phyloP scores from a whole-genome alignment of 2,113 vertebrate species.

The Ascaphus truei region DNA sequence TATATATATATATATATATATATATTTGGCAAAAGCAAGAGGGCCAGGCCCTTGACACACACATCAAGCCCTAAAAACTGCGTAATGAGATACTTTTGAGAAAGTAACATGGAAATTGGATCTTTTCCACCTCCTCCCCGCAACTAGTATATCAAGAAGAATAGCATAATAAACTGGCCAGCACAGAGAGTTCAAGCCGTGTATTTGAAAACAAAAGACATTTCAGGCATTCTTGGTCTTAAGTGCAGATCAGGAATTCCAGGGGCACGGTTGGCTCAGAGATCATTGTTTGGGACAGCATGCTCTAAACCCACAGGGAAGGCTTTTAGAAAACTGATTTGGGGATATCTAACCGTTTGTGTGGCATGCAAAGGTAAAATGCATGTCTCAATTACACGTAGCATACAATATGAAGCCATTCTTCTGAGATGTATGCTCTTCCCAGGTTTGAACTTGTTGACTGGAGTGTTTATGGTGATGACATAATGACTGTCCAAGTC shows the following conservation, averaged over 20 bases:
- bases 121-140: conserved; percentile 10
- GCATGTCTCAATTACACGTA: neutral
- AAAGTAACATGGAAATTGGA: conserved; percentile 21
- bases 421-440: neutral
- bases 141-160: conserved; percentile 5
- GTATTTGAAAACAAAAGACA: conserved; percentile 18
- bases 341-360: neutral
- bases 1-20: too few relatives aligned
- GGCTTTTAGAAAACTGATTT: neutral
- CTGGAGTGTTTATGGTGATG: neutral
- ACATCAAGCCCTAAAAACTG: neutral
- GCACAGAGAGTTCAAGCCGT: neutral
- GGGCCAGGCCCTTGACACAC: too few relatives aligned
- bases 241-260: conserved; percentile 1
- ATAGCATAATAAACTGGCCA: neutral
- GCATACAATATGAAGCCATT: neutral
- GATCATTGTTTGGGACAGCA: neutral
- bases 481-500: conserved; percentile 5
- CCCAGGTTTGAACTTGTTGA: conserved; percentile 17
- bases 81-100: conserved; percentile 22
- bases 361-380: neutral
- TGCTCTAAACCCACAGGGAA: neutral
- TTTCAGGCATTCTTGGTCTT: conserved; percentile 7
- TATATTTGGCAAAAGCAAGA: too few relatives aligned
- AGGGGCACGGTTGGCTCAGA: neutral